Base-by-base conservation (phyloP, 2,797 vertebrate genomes). In the Onychomys leucogaster region DNA sequence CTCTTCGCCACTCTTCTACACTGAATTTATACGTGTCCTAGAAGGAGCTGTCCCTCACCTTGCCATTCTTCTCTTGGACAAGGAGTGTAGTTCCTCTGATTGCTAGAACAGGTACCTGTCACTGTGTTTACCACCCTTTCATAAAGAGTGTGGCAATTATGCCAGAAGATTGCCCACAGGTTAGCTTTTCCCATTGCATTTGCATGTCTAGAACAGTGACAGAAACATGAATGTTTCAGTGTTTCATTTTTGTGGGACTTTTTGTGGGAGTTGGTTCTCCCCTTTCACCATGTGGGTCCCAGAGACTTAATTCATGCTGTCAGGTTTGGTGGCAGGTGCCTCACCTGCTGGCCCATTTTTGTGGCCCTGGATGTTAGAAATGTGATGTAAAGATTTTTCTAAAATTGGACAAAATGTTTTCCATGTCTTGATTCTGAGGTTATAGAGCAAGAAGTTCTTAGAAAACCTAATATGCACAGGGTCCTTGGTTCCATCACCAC, bases 311-410 rank as follows among this genome's bases (percentile, higher is more conserved):
- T 14, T 59, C n/a, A 59, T 16, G 55, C 55, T 41, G 21, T 52
- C 84, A 69, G 12, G 21, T 52, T 69, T 86, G 46, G 46, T 23
- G 52, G 43, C 32, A 52, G 43, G 83, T 85, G 32, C 3, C 59
- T 84, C 65, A 84, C 37, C 82, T 85, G 82, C 41, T 85, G 41
- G 61, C 61, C 61, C 61, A 49, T 85, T 85, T 85, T 85, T 11
- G 43, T 49, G 83, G 46, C 63, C 32, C 63, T 86, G 46, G 32
- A 52, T 86, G 23, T 86, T 78, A 49, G 12, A 90, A 85, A 41
- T 52, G 77, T 91, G 41, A 93, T 32, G 10, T 67, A 80, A 96
- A 96, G 34, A 67, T 91, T 94, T 92, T 81, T 27, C 90, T 94
- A 95, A 97, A 88, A 93, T 27, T 80, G 57, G 16, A 57, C 57